phyloP scores from a whole-genome alignment of 2,888 invertebrate genomes.

The Cantharis nigra region DNA sequence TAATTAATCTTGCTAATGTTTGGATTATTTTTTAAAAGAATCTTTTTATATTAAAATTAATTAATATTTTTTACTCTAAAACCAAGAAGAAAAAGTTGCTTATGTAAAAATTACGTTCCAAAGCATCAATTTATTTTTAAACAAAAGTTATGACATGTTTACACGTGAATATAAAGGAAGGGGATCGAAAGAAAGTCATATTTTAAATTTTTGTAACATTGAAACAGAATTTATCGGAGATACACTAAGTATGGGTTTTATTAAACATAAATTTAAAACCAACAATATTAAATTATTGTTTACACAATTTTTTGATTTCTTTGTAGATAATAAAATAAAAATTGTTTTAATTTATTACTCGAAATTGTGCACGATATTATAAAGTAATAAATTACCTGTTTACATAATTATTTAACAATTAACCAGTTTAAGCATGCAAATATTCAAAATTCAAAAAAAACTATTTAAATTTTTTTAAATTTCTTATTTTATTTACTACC shows the following conservation, averaged over 20 bases:
- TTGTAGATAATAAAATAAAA: no score
- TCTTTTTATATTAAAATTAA: not conserved
- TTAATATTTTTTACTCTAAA: not conserved
- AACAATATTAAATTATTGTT: not conserved
- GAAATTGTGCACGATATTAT: not conserved
- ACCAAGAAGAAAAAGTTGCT: not conserved
- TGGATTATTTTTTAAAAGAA: not conserved
- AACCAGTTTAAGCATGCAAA: no score
- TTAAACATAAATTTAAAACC: not conserved
- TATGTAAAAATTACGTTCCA: not conserved
- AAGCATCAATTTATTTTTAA: not conserved
- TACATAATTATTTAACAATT: no score
- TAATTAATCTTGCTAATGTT: not conserved
- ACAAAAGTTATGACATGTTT: not conserved
- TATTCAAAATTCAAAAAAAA: no score
- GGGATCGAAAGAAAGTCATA: not conserved
- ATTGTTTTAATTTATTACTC: not conserved
- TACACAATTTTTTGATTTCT: not conserved
- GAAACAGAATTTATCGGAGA: not conserved
- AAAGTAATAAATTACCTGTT: not conserved
- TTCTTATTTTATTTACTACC: no score
- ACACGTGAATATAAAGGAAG: not conserved
- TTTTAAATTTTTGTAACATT: not conserved
- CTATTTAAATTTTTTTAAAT: no score
- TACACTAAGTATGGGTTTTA: not conserved